Base-by-base conservation (phyloP, 2,797 vertebrate genomes). In the Pangasius macronema region DNA sequence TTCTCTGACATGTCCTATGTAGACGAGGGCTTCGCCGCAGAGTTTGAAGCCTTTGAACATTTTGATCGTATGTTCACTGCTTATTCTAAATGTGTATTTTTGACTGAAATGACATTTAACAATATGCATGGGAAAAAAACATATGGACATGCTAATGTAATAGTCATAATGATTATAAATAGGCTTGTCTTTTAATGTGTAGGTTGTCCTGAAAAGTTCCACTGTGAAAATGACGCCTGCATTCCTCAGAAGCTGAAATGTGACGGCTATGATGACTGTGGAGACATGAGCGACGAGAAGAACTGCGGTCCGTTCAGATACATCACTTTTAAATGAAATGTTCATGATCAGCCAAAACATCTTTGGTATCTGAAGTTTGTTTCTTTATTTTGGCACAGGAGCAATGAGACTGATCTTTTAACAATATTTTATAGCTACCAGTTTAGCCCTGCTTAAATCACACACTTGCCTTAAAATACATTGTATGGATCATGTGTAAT, bases 251-350 rank as follows among this genome's bases (percentile, higher is more conserved):
- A 87, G 0, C 94, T 96, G 92, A 91, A 91, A 59, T 99, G 98
- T 0, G 97, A 99, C 0, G 97, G 98, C 18, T 97, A 96, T 95
- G 89, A 96, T 0, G 97, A 99, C 94, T 99, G 98, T 0, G 94
- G 95, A 0, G 98, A 99, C 1, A 82, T 87, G 94, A 98, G 95
- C 0, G 98, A 99, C 0, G 98, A 99, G 90, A 85, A 85, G 0
- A 0, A 89, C 81, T 99, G 98, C 93, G 46, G 98, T 99, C 90
- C 95, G 96, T 95, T 65, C 3, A 39, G 51, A 57, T 46, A 8
- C 7, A 36, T 33, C 8, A 14, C 53, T 42, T 61, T 65, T 5
- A 51, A 14, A 80, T 11, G 0, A n/a, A 65, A 63, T 55, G 16
- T 55, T 86, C 30, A 57, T 75, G 20, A 63, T 63, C 20, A 72